Base-by-base conservation (phyloP, 2,888 invertebrate species). In the Apoda limacodes region DNA sequence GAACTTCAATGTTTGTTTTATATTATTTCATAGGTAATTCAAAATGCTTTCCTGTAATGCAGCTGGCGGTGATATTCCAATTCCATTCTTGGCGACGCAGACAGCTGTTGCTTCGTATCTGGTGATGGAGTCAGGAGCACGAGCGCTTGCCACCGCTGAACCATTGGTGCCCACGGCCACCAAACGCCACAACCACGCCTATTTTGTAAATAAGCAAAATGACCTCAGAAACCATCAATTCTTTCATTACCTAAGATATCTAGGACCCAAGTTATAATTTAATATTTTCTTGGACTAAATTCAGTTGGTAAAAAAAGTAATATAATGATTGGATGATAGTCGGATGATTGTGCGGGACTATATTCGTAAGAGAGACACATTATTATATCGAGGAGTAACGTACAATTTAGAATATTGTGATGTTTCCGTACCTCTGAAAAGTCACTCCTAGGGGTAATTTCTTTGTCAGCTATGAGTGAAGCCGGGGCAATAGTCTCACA, bases 141-240 rank as follows among this genome's bases (percentile, higher is more conserved):
- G 56, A 0, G 70, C 65, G 0, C 37, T 49, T 0, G 56, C 58
- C 0, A 41, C 21, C 0, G 51, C 55, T 0, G 64, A 40, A 2
- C 67, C 66, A 22, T 63, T 68, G 2, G 44, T 22, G 2, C 64
- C 57, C 2, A 81, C 55, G 0, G 59, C 48, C 2, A 63, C 52
- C 1, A 85, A 48, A 9, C 87, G 85, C 88, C 88, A 88, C 1
- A 88, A 57, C 88, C 88, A 88, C 0, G 88, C 86, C 78, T 88
- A n/a, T n/a, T n/a, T n/a, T n/a, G 83, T 39, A 82, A 82, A 37
- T 64, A 70, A 10, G n/a, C n/a, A n/a, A n/a, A n/a, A n/a, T n/a
- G n/a, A n/a, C n/a, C n/a, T n/a, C n/a, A n/a, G n/a, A n/a, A n/a
- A n/a, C n/a, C n/a, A n/a, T n/a, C n/a, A n/a, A n/a, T n/a, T n/a